Conservation (phyloP, 2,113 vertebrate genomes). For the Heterochromis multidens region DNA sequence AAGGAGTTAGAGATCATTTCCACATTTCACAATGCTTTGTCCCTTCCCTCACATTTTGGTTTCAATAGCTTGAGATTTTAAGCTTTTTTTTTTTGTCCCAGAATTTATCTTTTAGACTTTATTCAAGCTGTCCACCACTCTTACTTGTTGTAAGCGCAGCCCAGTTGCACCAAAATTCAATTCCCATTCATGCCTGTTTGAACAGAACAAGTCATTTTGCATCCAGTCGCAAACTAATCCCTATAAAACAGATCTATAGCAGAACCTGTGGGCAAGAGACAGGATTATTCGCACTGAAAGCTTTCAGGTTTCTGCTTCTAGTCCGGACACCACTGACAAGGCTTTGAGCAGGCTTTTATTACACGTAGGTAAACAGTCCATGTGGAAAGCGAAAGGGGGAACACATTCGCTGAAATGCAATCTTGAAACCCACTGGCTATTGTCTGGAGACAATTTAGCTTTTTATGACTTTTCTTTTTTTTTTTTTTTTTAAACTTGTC, state of each 20-base stretch:
- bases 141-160: not conserved
- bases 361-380: not conserved
- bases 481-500: not conserved
- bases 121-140: not conserved
- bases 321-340: too few relatives aligned
- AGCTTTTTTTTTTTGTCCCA: not conserved
- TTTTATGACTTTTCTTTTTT: not conserved
- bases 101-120: not conserved
- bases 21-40: not conserved
- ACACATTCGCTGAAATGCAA: not conserved
- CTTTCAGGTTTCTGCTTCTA: not conserved
- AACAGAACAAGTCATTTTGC: not conserved
- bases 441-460: not conserved
- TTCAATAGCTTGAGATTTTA: fast-evolving
- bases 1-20: not conserved
- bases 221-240: not conserved
- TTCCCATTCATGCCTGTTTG: not conserved
- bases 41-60: not conserved
- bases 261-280: not conserved
- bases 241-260: not conserved
- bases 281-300: fast-evolving
- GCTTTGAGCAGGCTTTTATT: too few relatives aligned
- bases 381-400: fast-evolving
- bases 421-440: not conserved
- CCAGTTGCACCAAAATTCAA: not conserved